Base-by-base conservation (phyloP, 2,888 invertebrate species). In the Aproaerema taeniolella region DNA sequence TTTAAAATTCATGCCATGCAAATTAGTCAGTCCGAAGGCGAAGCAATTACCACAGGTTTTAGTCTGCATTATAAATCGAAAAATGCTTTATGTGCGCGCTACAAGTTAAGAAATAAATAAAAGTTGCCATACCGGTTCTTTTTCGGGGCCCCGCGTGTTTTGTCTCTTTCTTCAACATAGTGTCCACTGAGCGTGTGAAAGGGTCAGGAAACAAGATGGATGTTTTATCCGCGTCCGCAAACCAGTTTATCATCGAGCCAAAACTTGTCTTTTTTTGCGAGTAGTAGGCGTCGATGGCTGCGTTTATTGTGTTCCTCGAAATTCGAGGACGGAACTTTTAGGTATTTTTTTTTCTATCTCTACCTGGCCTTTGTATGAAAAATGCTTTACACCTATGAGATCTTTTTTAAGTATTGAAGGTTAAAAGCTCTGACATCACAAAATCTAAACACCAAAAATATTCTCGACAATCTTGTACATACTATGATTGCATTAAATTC, bases 31-130 rank as follows among this genome's bases (percentile, higher is more conserved):
- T 61, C 52, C 48, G 59, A 62, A 61, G 62, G 59, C 60, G 57
- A 65, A 53, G 67, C 71, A 68, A 74, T 75, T 71, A 73, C 64
- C 59, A 52, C 62, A 61, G 61, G 60, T 60, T 67, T 66, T 53
- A 47, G 52, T 56, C 58, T 49, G 49, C 48, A 53, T 54, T 55
- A 61, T 74, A 76, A 76, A 76, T 75, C 67, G 65, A 76, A 77
- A 75, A 73, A 72, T 77, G 62, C 55, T 79, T 80, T 77, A 76
- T 78, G 69, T 71, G 66, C 57, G 58, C 58, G 67, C 61, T 68
- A 70, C 75, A 78, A 81, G 82, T 81, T 81, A 81, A 83, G 81
- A 83, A 80, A 83, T 82, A 82, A 79, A 81, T 80, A 79, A 76
- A 77, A 76, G 65, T 64, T 59, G 70, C 58, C 53, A 46, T 56